phyloP scores from a whole-genome alignment of 2,888 invertebrate species.

The Xylota sylvarum region DNA sequence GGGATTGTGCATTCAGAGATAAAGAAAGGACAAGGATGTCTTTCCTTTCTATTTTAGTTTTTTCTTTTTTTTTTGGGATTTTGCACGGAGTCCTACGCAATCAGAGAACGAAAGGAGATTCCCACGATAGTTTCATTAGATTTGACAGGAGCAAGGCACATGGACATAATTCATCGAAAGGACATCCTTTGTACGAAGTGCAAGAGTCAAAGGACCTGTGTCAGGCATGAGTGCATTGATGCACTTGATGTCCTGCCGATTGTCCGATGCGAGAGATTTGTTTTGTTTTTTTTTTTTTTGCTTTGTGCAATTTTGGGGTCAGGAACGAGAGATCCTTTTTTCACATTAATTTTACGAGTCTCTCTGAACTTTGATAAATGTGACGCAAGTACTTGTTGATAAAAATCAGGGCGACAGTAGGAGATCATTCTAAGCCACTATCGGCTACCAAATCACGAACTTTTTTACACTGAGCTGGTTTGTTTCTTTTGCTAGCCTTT shows the following conservation, averaged over 20 bases:
- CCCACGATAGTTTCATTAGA: constrained; percentile 61
- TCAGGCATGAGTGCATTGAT: constrained; percentile 72
- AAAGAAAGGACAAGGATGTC: constrained; percentile 43
- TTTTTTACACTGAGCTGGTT: background rate
- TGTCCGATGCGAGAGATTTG: constrained; percentile 14
- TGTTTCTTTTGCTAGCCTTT: background rate
- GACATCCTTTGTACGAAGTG: constrained; percentile 37
- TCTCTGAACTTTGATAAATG: constrained; percentile 32
- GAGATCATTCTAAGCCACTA: constrained; percentile 42
- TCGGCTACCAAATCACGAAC: constrained; percentile 40
- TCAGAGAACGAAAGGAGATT: constrained; percentile 41
- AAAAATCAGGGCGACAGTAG: constrained; percentile 41
- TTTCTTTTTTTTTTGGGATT: constrained; percentile 33
- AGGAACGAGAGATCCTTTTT: constrained; percentile 50
- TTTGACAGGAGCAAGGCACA: constrained; percentile 61
- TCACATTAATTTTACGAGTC: constrained; percentile 51
- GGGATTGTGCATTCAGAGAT: constrained; percentile 20
- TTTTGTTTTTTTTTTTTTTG: background rate
- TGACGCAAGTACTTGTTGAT: constrained; percentile 58
- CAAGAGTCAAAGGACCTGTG: constrained; percentile 67
- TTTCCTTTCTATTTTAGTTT: constrained; percentile 23
- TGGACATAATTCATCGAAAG: constrained; percentile 68
- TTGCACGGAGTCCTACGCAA: constrained; percentile 57
- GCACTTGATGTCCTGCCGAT: constrained; percentile 75
- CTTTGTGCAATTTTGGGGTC: constrained; percentile 50